Percentiles rank a stretch among this genome's conserved stretches.
These are phyloP conservation scores for Hydropotes inermis DNA, from an alignment of 2,113 vertebrate species.

Conservation along the genomic window DNA sequence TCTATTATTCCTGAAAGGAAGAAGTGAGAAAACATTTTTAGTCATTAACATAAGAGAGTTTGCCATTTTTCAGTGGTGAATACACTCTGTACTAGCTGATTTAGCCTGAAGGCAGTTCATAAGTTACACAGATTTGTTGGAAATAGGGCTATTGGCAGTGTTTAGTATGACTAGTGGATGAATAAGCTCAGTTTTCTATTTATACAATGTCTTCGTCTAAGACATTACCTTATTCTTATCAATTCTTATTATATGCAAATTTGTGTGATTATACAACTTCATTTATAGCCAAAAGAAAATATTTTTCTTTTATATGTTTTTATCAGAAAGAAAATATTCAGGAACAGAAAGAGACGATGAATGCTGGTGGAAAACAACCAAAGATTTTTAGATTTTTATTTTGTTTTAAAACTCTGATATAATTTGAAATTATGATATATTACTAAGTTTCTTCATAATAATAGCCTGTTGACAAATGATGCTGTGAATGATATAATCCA, in stretches of 20 bases:
- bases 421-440: constrained; percentile 69
- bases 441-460: constrained; percentile 51
- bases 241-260: constrained; percentile 60
- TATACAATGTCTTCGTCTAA: constrained; percentile 56
- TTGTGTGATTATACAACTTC: constrained; percentile 37
- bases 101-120: constrained; percentile 72
- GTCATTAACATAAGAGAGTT: constrained; percentile 70
- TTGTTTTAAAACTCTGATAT: constrained; percentile 54
- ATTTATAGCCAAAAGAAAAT: constrained; percentile 39
- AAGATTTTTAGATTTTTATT: constrained; percentile 38
- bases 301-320: not conserved
- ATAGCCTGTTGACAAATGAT: constrained; percentile 28
- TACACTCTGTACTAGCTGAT: constrained; percentile 59
- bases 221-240: constrained; percentile 72
- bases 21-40: constrained; percentile 63
- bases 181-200: constrained; percentile 61
- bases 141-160: constrained; percentile 71
- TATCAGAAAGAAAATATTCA: constrained; percentile 65
- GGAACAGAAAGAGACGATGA: constrained; percentile 60
- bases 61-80: constrained; percentile 64
- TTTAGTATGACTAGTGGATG: constrained; percentile 75
- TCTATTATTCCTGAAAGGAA: constrained; percentile 10
- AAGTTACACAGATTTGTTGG: constrained; percentile 72
- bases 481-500: not conserved
- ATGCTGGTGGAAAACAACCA: constrained; percentile 58